Conservation (phyloP, 2,888 invertebrate genomes). For the Elegia similella region DNA sequence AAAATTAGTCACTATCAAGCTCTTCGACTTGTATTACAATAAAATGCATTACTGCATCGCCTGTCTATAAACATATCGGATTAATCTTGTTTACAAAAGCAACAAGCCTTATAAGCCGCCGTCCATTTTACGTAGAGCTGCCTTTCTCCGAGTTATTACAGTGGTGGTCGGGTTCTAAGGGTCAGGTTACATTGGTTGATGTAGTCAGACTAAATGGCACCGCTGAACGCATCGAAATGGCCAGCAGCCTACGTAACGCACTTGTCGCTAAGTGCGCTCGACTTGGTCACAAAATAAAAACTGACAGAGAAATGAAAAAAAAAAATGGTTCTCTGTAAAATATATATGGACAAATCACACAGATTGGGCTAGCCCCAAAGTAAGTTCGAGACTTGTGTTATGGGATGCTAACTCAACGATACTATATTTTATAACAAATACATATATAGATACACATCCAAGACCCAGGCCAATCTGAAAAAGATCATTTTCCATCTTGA, state of each 20-base stretch:
- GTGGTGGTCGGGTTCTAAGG: slow-evolving; percentile 4
- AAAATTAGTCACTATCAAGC: too few relatives aligned
- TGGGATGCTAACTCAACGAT: too few relatives aligned
- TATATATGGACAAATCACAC: too few relatives aligned
- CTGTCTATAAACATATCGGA: slow-evolving; percentile 33
- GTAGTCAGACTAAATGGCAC: slow-evolving; percentile 33
- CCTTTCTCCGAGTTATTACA: slow-evolving; percentile 23
- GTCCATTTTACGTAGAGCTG: slow-evolving; percentile 19
- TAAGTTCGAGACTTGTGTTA: too few relatives aligned
- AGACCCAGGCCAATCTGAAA: too few relatives aligned
- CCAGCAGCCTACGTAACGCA: slow-evolving; percentile 15
- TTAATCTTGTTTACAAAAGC: slow-evolving; percentile 46
- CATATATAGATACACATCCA: too few relatives aligned
- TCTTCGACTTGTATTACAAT: background rate
- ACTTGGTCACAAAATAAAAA: background rate
- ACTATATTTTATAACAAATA: too few relatives aligned
- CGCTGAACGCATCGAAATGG: slow-evolving; percentile 18
- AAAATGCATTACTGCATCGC: slow-evolving; percentile 26
- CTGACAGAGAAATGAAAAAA: background rate
- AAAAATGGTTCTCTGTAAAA: too few relatives aligned
- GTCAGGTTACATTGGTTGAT: slow-evolving; percentile 18
- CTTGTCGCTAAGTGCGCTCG: slow-evolving; percentile 13
- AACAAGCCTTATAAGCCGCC: slow-evolving; percentile 19
- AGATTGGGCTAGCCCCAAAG: too few relatives aligned
- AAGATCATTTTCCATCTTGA: too few relatives aligned